phyloP scores from a whole-genome alignment of 2,888 invertebrate species.

The Aphrophora alni region DNA sequence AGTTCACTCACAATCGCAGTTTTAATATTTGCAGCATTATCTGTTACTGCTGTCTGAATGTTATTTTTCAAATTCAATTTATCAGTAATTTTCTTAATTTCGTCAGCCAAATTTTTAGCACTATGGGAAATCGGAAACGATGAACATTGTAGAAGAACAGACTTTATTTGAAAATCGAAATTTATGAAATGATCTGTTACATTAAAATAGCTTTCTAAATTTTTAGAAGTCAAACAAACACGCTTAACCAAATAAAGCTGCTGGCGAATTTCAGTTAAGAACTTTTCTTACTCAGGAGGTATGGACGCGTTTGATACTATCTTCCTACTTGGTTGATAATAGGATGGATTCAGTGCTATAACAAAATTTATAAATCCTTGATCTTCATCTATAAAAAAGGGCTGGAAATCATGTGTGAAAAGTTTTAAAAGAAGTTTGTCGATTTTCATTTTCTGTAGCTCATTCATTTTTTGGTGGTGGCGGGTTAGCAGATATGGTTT shows the following conservation, averaged over 20 bases:
- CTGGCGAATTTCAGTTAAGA: background rate
- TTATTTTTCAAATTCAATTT: conserved; percentile 12
- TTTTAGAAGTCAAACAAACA: background rate
- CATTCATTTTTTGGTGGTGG: background rate
- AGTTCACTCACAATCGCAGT: conserved; percentile 44
- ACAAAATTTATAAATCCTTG: too few species aligned
- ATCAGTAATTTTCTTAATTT: conserved; percentile 4
- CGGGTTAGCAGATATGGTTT: too few species aligned
- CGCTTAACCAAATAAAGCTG: background rate
- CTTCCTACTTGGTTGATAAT: background rate
- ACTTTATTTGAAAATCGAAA: background rate
- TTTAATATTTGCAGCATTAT: conserved; percentile 52
- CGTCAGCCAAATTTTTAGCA: background rate
- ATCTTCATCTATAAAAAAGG: background rate
- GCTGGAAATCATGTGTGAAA: background rate
- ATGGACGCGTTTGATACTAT: background rate
- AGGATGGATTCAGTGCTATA: background rate
- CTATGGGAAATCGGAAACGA: background rate
- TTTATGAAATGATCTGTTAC: background rate
- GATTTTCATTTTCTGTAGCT: background rate
- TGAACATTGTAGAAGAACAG: background rate
- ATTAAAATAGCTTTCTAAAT: background rate
- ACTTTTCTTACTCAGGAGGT: background rate
- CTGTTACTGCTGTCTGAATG: conserved; percentile 50
- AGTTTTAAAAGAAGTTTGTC: too few species aligned